Evolutionary conservation across 2,888 invertebrate genomes (phyloP).

Genomic region (Cepaea hortensis): DNA sequence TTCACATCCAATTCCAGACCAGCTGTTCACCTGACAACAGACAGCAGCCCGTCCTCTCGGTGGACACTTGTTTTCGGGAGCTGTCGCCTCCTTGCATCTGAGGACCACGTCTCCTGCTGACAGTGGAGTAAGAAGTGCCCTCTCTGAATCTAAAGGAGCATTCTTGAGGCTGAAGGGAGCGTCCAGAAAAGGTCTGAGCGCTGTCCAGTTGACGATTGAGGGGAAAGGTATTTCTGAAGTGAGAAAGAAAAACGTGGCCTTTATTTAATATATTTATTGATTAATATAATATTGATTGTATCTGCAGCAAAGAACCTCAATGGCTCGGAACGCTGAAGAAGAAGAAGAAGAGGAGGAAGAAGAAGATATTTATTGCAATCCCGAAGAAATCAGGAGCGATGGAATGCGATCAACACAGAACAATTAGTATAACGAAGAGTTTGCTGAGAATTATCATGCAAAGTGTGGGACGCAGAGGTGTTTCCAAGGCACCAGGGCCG

Average conservation of each 20-base stretch:
- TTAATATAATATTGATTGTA: too few relatives aligned
- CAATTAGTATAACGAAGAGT: too few relatives aligned
- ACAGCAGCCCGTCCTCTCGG: background rate
- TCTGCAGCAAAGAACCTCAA: too few relatives aligned
- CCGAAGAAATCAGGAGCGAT: too few relatives aligned
- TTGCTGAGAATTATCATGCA: too few relatives aligned
- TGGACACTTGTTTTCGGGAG: slow-evolving; percentile 11
- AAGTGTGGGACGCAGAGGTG: too few relatives aligned
- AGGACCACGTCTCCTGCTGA: background rate
- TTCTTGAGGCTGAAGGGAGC: background rate
- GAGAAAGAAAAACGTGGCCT: background rate
- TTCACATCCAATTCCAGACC: background rate
- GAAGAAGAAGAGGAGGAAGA: too few relatives aligned
- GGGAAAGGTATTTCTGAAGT: background rate
- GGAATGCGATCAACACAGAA: too few relatives aligned
- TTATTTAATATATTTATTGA: too few relatives aligned
- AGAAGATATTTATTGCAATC: too few relatives aligned
- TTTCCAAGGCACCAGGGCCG: too few relatives aligned
- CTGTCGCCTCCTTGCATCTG: slow-evolving; percentile 16
- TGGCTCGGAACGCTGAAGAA: too few relatives aligned
- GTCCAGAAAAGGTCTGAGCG: background rate
- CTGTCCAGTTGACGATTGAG: slow-evolving; percentile 20
- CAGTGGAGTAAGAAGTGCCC: background rate
- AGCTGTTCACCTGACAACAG: slow-evolving; percentile 22
- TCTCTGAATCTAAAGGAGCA: slow-evolving; percentile 15